Conservation (phyloP, 2,113 vertebrate species). For the Nannospalax galili region DNA sequence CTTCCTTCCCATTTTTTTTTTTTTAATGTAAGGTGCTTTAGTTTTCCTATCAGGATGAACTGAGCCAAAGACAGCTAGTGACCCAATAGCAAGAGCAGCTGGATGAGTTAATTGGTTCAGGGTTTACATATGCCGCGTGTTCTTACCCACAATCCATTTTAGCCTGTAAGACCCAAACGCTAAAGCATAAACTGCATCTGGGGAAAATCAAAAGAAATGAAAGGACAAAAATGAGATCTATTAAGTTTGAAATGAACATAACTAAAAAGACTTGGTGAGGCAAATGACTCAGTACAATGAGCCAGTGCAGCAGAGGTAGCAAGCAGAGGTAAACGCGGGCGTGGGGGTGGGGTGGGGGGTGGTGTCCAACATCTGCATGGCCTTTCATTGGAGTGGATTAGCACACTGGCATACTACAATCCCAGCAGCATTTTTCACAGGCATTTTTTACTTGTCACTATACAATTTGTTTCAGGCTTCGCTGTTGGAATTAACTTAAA, state of each 20-base stretch:
- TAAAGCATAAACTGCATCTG: neutral
- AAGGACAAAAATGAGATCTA: neutral
- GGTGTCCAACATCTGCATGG: neutral
- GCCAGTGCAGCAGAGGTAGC: neutral
- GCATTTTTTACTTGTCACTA: slow-evolving; percentile 72
- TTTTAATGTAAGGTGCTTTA: neutral
- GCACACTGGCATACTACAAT: neutral
- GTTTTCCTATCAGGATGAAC: slow-evolving; percentile 32
- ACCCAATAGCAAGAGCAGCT: slow-evolving; percentile 23
- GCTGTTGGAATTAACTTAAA: slow-evolving; percentile 74
- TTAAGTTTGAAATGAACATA: slow-evolving; percentile 1
- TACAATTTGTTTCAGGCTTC: slow-evolving; percentile 69
- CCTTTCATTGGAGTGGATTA: slow-evolving; percentile 62
- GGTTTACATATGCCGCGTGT: neutral
- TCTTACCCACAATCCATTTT: slow-evolving; percentile 12
- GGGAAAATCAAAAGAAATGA: neutral
- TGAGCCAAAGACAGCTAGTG: neutral
- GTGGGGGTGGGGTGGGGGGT: neutral
- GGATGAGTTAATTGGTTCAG: slow-evolving; percentile 13
- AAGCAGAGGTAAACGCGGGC: neutral
- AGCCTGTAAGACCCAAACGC: slow-evolving; percentile 46
- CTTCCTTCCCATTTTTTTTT: neutral
- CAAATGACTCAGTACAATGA: neutral
- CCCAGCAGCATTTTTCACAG: slow-evolving; percentile 42
- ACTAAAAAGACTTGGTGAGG: neutral